Base-by-base conservation (phyloP, 2,888 invertebrate species). In the Imbricaverruca yamaguchii region DNA sequence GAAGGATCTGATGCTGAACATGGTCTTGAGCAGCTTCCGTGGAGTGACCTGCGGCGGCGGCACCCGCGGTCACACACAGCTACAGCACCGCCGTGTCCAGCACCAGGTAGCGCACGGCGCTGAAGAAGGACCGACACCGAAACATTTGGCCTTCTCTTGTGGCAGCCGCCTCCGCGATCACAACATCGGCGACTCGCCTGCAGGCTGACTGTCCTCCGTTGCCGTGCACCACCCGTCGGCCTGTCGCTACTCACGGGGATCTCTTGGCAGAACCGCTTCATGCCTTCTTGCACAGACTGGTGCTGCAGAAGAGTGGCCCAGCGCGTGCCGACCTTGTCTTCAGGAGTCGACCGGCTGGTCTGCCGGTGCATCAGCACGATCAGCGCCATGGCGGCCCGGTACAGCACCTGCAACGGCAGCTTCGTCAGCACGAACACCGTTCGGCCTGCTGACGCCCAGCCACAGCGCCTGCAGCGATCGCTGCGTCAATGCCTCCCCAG, bases 321-420 rank as follows among this genome's bases (percentile, higher is more conserved):
- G 67, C 25, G 67, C 12, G 59, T 0, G 12, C 25, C 25, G 9
- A n/a, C 23, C 67, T 25, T 67, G 67, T 25, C 67, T 10, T 13
- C n/a, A 12, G n/a, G 13, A 12, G 10, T 13, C 25, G 23, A 25
- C 10, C 13, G 25, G 23, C 9, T n/a, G 10, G 67, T 13, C 67
- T 67, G 23, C 13, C 25, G 25, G 23, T 25, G 25, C 23, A 67
- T 23, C 23, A 67, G 67, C 0, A 25, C 67, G 6, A 67, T 25
- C 23, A 67, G 67, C 25, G 67, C 67, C 67, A 67, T 67, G 67
- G 67, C 67, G 23, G 67, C 67, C 12, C 67, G 67, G 67, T 67
- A 67, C 67, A 67, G 67, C 23, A 67, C 67, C 67, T 67, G 67
- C 7, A 15, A 59, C 59, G 15, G 59, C 59, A 59, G 59, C 15